Evolutionary conservation across 2,797 vertebrate species (phyloP).

Genomic region (Phaenicophaeus curvirostris): DNA sequence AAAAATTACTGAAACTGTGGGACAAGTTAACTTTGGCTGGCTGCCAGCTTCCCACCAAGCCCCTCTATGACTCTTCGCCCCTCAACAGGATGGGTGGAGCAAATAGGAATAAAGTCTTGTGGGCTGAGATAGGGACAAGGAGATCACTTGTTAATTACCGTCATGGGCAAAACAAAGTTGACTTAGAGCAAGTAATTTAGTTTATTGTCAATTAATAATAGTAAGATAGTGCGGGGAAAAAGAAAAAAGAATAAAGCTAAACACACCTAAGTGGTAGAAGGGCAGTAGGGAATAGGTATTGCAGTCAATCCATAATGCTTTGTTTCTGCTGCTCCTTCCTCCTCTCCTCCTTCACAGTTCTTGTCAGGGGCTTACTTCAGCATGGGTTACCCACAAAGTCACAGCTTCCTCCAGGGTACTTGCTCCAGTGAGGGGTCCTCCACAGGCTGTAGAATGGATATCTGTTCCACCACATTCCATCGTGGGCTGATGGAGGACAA

Average conservation of each 20-base stretch:
- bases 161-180: not conserved
- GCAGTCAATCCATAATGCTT: not conserved
- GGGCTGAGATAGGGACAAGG: not conserved
- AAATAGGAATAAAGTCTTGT: not conserved
- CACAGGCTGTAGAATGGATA: not conserved
- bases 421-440: not conserved
- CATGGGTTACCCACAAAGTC: not conserved
- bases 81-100: not conserved
- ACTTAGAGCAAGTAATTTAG: not conserved
- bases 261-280: not conserved
- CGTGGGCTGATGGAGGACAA: not conserved
- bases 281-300: not conserved
- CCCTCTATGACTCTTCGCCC: not conserved
- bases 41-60: not conserved
- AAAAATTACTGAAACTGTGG: not conserved
- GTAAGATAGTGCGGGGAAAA: not conserved
- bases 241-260: not conserved
- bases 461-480: not conserved
- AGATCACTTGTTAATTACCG: not conserved
- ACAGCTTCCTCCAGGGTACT: not conserved
- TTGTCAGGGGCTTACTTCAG: not conserved
- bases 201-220: not conserved
- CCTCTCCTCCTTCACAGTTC: not conserved
- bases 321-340: not conserved
- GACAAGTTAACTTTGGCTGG: not conserved